These are phyloP conservation scores for Clostera curtula DNA, from an alignment of 2,888 invertebrate species.

Conservation along the genomic window DNA sequence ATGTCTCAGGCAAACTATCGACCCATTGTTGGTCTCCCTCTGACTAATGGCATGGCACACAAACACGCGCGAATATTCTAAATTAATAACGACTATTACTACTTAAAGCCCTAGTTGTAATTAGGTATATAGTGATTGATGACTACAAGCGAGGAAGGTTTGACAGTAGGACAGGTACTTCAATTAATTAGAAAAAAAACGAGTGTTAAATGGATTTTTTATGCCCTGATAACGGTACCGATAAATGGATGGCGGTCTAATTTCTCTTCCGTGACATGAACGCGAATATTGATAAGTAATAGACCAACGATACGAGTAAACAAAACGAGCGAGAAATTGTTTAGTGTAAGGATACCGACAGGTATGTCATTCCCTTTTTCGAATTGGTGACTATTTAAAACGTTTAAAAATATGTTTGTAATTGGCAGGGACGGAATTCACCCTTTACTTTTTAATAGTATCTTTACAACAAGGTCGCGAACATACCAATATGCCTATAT, in stretches of 20 bases:
- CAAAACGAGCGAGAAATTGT: constrained; percentile 17
- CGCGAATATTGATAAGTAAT: constrained; percentile 20
- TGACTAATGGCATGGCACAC: constrained; percentile 43
- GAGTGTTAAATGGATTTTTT: constrained; percentile 13
- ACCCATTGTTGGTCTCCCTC: constrained; percentile 68
- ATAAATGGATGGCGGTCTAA: constrained; percentile 12
- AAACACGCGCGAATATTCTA: constrained; percentile 9
- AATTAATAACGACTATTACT: constrained; percentile 8
- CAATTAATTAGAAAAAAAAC: constrained; percentile 6
- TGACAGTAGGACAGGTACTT: constrained; percentile 2
- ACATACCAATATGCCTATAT: too few relatives aligned
- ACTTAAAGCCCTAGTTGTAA: constrained; percentile 1
- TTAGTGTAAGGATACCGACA: constrained; percentile 18
- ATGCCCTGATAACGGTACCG: constrained; percentile 18
- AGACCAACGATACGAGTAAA: constrained; percentile 19
- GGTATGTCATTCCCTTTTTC: too few relatives aligned
- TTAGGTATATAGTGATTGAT: constrained; percentile 6
- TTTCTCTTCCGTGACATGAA: constrained; percentile 15
- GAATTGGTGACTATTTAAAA: too few relatives aligned
- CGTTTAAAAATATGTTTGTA: too few relatives aligned
- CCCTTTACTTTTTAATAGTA: too few relatives aligned
- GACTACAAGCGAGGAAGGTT: constrained; percentile 5
- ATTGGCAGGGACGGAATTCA: too few relatives aligned
- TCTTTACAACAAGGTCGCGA: too few relatives aligned
- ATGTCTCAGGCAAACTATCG: constrained; percentile 68